A percentile compares a stretch with the other conserved stretches of the same genome.
Conservation (phyloP, 1,140 invertebrate genomes). For the Cotesia chilonis region DNA sequence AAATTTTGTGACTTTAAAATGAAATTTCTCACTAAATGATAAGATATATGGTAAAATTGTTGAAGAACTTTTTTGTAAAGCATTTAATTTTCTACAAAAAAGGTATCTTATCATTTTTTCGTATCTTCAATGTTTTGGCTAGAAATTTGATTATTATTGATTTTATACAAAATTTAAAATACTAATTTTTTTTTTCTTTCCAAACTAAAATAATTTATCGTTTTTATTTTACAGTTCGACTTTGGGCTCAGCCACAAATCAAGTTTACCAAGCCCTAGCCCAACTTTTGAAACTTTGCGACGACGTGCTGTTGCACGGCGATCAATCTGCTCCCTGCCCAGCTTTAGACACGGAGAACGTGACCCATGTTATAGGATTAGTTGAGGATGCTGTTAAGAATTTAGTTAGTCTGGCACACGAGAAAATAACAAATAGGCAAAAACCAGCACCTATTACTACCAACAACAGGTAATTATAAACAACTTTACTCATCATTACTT, state of each 20-base stretch:
- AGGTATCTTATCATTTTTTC: too few species aligned
- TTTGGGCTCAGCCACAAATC: constrained; percentile 80
- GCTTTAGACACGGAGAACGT: constrained; percentile 78
- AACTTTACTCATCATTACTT: not conserved
- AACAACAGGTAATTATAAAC: constrained; percentile 59
- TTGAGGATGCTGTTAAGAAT: constrained; percentile 82
- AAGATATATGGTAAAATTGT: too few species aligned
- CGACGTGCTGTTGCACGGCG: constrained; percentile 81
- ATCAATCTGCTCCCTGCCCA: constrained; percentile 65
- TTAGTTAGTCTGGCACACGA: constrained; percentile 73
- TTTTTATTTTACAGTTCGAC: constrained; percentile 65
- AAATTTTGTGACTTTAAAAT: too few species aligned
- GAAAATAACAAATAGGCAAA: constrained; percentile 70
- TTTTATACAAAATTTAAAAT: not conserved
- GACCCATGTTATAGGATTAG: constrained; percentile 77
- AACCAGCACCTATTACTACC: constrained; percentile 55
- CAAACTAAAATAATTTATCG: not conserved
- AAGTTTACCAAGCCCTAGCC: constrained; percentile 86
- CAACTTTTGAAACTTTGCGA: constrained; percentile 90
- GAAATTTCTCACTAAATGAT: too few species aligned
- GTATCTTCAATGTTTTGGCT: too few species aligned
- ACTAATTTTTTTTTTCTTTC: not conserved
- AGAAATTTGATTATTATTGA: not conserved
- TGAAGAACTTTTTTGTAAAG: too few species aligned
- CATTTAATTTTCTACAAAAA: too few species aligned